Percentiles rank a stretch among this genome's conserved stretches.
Evolutionary conservation across 2,797 vertebrate genomes (phyloP).

Genomic region (Rousettus madagascariensis): DNA sequence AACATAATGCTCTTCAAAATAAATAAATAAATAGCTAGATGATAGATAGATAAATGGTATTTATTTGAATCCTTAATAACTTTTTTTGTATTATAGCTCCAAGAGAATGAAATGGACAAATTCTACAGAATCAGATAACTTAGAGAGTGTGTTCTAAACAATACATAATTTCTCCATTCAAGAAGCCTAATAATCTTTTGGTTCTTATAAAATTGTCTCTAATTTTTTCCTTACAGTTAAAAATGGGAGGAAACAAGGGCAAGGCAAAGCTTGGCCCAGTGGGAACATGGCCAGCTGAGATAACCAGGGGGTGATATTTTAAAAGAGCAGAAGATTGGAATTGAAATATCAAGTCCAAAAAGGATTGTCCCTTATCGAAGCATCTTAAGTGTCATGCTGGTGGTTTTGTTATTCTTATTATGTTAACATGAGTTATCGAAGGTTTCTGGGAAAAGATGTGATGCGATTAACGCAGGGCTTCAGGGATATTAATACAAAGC

Average conservation of each 20-base stretch:
- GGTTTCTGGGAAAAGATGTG: background rate
- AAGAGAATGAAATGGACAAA: background rate
- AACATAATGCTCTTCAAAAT: background rate
- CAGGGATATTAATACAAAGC: slow-evolving; percentile 20
- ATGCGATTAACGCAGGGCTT: background rate
- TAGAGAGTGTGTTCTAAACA: background rate
- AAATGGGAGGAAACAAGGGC: background rate
- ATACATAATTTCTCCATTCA: background rate
- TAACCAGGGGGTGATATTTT: background rate
- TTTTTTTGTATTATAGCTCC: background rate
- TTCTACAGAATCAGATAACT: background rate
- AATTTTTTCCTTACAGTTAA: background rate
- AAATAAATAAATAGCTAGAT: background rate
- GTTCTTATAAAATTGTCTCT: background rate
- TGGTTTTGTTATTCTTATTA: background rate
- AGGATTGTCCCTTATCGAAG: background rate
- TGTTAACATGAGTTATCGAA: background rate
- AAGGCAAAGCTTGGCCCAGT: background rate
- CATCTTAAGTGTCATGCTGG: background rate
- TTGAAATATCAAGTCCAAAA: background rate
- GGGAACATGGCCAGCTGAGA: background rate
- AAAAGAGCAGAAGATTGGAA: background rate
- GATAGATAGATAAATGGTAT: background rate
- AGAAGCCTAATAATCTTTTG: background rate
- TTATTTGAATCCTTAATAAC: background rate